Conservation (phyloP, 92 coral and sea anemone genomes). For the Porites lobata region DNA sequence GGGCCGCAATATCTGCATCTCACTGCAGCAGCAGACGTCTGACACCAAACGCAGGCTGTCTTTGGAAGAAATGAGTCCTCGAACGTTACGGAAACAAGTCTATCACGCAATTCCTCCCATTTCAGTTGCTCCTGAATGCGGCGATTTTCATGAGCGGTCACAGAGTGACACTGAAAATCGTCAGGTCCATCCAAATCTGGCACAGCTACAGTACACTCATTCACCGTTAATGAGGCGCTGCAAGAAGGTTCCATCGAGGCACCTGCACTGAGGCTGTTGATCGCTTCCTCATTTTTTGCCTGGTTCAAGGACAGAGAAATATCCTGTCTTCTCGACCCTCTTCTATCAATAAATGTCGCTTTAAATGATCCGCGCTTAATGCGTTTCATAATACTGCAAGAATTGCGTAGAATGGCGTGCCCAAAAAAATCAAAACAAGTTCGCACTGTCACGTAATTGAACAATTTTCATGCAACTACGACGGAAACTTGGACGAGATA, state of each 20-base stretch:
- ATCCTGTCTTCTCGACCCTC: background rate
- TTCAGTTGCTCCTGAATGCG: background rate
- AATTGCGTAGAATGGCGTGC: too few species aligned
- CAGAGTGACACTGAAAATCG: background rate
- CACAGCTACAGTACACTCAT: too few species aligned
- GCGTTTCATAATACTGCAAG: background rate
- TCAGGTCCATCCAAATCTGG: background rate
- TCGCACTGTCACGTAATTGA: too few species aligned
- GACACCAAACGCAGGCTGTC: background rate
- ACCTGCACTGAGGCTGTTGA: background rate
- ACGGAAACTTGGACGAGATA: too few species aligned
- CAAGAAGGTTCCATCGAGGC: too few species aligned
- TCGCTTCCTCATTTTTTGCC: background rate
- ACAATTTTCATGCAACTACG: too few species aligned
- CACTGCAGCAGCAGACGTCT: background rate
- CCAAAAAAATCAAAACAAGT: too few species aligned
- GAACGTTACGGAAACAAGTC: background rate
- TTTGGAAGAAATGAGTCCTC: slow-evolving; percentile 4
- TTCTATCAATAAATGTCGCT: background rate
- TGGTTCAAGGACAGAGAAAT: slow-evolving; percentile 7
- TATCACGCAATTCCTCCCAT: background rate
- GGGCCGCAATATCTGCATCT: slow-evolving; percentile 13
- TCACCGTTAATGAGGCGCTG: too few species aligned
- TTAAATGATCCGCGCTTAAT: background rate
- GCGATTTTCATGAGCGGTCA: background rate